phyloP scores from a whole-genome alignment of 1,140 invertebrate species.

The Himalopsyche phryganea region DNA sequence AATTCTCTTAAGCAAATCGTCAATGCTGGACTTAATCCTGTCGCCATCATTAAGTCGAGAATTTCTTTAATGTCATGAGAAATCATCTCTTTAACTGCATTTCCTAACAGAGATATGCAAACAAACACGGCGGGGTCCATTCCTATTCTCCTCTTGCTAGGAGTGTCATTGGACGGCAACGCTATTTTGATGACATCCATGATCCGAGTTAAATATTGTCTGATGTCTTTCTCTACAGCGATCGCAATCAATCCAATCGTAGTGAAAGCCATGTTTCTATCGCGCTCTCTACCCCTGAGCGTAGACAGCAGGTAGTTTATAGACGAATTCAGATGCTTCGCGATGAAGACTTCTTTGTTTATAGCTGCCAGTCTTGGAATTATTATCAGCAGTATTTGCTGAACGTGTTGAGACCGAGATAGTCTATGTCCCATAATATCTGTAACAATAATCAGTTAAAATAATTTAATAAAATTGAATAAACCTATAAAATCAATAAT shows the following conservation, averaged over 20 bases:
- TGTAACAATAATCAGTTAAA: slow-evolving; percentile 37
- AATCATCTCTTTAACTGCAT: slow-evolving; percentile 76
- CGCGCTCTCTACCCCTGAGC: slow-evolving; percentile 75
- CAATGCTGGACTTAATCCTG: slow-evolving; percentile 84
- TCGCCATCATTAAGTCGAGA: slow-evolving; percentile 88
- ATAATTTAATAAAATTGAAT: neutral
- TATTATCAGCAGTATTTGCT: slow-evolving; percentile 82
- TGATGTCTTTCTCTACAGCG: slow-evolving; percentile 81
- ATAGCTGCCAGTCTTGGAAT: slow-evolving; percentile 94
- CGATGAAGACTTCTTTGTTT: slow-evolving; percentile 76
- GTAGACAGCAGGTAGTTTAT: slow-evolving; percentile 75
- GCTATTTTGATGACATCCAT: slow-evolving; percentile 82
- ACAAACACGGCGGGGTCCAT: slow-evolving; percentile 90
- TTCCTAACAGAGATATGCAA: slow-evolving; percentile 89
- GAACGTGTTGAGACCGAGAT: slow-evolving; percentile 76
- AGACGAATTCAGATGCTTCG: slow-evolving; percentile 71
- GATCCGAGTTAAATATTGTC: slow-evolving; percentile 75
- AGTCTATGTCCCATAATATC: slow-evolving; percentile 76
- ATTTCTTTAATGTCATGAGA: slow-evolving; percentile 78
- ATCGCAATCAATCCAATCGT: slow-evolving; percentile 88
- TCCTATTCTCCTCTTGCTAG: slow-evolving; percentile 65
- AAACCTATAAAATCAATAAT: neutral
- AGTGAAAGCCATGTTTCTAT: slow-evolving; percentile 81
- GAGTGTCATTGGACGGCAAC: slow-evolving; percentile 75
- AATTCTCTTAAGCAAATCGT: slow-evolving; percentile 89